phyloP scores from a whole-genome alignment of 2,113 vertebrate genomes.

The Callipepla californica region DNA sequence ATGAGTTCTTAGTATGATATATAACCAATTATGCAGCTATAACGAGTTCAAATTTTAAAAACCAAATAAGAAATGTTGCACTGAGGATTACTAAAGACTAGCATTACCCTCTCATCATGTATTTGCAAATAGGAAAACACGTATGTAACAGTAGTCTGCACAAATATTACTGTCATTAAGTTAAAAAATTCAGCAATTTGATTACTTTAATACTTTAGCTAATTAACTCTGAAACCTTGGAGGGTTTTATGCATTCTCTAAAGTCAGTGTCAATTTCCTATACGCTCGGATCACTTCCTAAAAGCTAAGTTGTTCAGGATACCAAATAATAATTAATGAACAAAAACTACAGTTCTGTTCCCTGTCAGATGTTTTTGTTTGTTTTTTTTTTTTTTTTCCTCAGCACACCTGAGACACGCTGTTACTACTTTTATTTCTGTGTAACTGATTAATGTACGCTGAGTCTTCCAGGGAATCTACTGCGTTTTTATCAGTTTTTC shows the following conservation, averaged over 20 bases:
- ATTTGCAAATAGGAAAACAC: slow-evolving; percentile 52
- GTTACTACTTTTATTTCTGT: background rate
- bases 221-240: slow-evolving; percentile 33
- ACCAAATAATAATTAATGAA: background rate
- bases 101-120: slow-evolving; percentile 36
- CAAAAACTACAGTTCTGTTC: background rate
- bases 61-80: slow-evolving; percentile 70
- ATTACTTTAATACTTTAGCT: slow-evolving; percentile 12
- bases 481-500: background rate
- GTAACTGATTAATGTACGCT: background rate
- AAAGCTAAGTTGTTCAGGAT: background rate
- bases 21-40: slow-evolving; percentile 70
- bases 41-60: slow-evolving; percentile 73
- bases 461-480: background rate
- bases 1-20: slow-evolving; percentile 71
- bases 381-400: background rate
- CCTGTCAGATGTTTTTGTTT: background rate
- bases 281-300: background rate
- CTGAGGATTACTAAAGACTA: slow-evolving; percentile 60
- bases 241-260: background rate
- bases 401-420: background rate
- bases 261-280: background rate
- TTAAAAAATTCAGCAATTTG: slow-evolving; percentile 3
- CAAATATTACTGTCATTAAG: slow-evolving; percentile 36
- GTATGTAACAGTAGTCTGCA: background rate